Evolutionary conservation across 1,140 invertebrate species (phyloP).

Genomic region (Formica selysi): DNA sequence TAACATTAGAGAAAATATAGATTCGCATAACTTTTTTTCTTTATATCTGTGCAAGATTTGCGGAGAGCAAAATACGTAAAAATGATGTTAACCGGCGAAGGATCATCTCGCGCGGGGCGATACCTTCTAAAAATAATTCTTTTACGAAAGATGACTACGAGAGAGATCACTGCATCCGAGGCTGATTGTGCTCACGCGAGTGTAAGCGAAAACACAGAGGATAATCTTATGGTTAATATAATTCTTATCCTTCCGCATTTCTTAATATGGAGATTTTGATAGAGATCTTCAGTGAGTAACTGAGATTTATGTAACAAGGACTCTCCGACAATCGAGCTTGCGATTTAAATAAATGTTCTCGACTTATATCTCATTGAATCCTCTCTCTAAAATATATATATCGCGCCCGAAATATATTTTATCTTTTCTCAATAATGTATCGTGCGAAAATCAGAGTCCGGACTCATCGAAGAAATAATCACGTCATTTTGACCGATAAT

Average conservation of each 20-base stretch:
- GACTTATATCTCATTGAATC: too few relatives aligned
- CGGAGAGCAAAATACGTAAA: not conserved
- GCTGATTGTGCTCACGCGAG: not conserved
- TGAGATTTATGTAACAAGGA: too few relatives aligned
- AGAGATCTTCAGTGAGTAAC: too few relatives aligned
- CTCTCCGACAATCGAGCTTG: too few relatives aligned
- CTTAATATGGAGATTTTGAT: too few relatives aligned
- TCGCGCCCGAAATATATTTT: too few relatives aligned
- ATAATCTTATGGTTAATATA: not conserved
- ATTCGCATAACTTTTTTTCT: not conserved
- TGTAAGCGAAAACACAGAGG: not conserved
- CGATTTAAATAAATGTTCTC: too few relatives aligned
- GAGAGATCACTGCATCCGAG: constrained; percentile 8
- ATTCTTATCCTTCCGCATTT: not conserved
- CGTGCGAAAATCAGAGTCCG: not conserved
- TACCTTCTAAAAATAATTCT: constrained; percentile 41
- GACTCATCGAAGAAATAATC: not conserved
- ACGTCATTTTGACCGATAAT: not conserved
- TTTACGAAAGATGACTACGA: constrained; percentile 22
- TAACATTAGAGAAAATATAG: not conserved
- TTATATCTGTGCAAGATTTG: not conserved
- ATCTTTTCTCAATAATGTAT: not conserved
- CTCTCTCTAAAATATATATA: too few relatives aligned
- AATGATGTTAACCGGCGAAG: not conserved
- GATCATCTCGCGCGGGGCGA: not conserved